Evolutionary conservation across 2,797 vertebrate genomes (phyloP).

Genomic region (Natrix natrix): DNA sequence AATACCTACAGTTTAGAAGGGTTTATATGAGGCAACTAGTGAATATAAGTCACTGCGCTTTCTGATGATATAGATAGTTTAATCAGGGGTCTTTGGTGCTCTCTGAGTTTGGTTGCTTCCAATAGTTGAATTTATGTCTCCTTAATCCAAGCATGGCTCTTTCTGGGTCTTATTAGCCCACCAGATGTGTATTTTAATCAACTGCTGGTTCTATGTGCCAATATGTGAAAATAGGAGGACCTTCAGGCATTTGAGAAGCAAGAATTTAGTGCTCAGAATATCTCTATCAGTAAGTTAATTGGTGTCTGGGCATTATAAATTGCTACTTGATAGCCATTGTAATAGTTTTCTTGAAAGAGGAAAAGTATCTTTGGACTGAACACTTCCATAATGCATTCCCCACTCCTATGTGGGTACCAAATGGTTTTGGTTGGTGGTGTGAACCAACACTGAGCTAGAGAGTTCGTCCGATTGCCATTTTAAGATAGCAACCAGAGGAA

Average conservation of each 20-base stretch:
- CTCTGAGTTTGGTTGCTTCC: neutral
- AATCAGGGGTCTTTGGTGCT: neutral
- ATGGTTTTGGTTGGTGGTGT: neutral
- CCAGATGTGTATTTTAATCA: neutral
- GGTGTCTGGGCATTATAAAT: neutral
- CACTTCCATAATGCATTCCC: neutral
- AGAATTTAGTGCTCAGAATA: neutral
- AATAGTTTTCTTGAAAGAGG: neutral
- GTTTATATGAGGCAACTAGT: fast-evolving
- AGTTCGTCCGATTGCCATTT: neutral
- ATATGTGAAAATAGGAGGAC: neutral
- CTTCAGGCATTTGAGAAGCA: neutral
- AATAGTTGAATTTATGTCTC: neutral
- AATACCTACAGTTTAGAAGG: neutral
- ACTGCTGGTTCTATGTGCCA: neutral
- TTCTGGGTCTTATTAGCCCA: neutral
- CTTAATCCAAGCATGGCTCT: neutral
- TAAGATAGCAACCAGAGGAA: neutral
- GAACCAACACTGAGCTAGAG: neutral
- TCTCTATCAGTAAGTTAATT: neutral
- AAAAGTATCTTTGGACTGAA: neutral
- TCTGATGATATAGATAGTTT: neutral
- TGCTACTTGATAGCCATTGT: neutral
- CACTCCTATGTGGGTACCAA: neutral
- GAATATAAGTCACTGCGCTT: too few species aligned